These are phyloP conservation scores for Diploscapter pachys DNA, from an alignment of 1,140 invertebrate species.

Conservation along the genomic window DNA sequence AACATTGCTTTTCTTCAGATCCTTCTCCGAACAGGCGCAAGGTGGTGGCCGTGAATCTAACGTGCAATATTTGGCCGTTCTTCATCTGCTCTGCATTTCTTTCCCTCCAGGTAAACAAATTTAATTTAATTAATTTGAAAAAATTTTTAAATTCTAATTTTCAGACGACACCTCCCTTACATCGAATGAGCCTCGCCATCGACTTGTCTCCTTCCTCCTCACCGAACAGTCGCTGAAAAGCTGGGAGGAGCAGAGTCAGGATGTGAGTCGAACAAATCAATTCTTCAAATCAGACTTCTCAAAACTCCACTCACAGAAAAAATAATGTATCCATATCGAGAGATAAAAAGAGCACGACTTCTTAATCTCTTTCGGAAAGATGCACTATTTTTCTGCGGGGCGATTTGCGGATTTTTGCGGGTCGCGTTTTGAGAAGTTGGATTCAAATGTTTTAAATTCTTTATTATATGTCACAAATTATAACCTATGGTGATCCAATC, in stretches of 20 bases:
- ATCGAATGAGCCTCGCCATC: not conserved
- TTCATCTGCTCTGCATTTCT: conserved; percentile 28
- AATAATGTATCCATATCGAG: no score
- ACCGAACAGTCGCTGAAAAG: conserved; percentile 19
- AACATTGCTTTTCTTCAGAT: conserved; percentile 54
- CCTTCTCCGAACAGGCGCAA: conserved; percentile 92
- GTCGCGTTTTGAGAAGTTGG: no score
- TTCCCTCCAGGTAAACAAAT: not conserved
- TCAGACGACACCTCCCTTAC: conserved; percentile 4
- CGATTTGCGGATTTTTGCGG: no score
- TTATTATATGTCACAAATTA: no score
- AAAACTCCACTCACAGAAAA: no score
- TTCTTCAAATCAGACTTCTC: not conserved
- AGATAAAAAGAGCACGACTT: no score
- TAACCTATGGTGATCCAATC: no score
- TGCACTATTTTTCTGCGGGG: no score
- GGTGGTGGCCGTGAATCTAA: conserved; percentile 88
- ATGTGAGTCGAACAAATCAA: conserved; percentile 10
- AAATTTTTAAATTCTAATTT: not conserved
- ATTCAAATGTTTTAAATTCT: no score
- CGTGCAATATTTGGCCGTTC: conserved; percentile 69
- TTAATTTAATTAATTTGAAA: conserved; percentile 11
- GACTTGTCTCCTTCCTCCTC: conserved; percentile 26
- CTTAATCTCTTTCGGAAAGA: no score
- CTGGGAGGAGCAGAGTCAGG: conserved; percentile 29